Base-by-base conservation (phyloP, 2,888 invertebrate species). In the Lithophane semibrunnea region DNA sequence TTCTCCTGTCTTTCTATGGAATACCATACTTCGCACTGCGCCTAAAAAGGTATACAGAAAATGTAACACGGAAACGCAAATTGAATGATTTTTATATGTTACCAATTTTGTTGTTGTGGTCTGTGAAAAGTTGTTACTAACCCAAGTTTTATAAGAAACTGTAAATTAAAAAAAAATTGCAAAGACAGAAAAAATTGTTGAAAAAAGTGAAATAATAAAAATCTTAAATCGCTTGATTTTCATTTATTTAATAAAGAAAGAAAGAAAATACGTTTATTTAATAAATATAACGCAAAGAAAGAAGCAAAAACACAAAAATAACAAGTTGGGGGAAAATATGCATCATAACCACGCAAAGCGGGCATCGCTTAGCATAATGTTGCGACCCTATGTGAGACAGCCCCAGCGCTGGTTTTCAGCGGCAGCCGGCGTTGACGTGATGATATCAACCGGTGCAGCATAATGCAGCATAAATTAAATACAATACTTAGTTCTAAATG, bases 21-120 rank as follows among this genome's bases (percentile, higher is more conserved):
- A n/a, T 8, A 56, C 42, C 3, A 24, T 16, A 24, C 10, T 16
- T n/a, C 1, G 21, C 10, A 42, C 10, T 16, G 5, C 21, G 42
- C 42, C 37, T 0, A 42, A 10, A 47, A 37, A 21, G 37, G 0
- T 37, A 37, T 37, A 37, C 5, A 37, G 37, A 44, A 56, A 69
- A 49, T 37, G 3, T 16, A 61, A 61, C 37, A 3, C 13, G 56
- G 16, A 37, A n/a, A 47, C 42, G 3, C n/a, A 79, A 64, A 54
- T 2, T 12, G 2, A 37, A n/a, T 52, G 3, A 12, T 37, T 69
- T 49, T 37, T 49, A 18, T 49, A 18, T 37, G 3, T 42, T 29
- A 29, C 4, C 18, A 42, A 63, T 69, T 70, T 61, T 74, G 10
- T 78, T 86, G 87, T 88, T 90, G 88, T 87, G 87, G 87, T 86